Evolutionary conservation across 1,140 invertebrate genomes (phyloP).

Genomic region (Drosophila bipectinata): DNA sequence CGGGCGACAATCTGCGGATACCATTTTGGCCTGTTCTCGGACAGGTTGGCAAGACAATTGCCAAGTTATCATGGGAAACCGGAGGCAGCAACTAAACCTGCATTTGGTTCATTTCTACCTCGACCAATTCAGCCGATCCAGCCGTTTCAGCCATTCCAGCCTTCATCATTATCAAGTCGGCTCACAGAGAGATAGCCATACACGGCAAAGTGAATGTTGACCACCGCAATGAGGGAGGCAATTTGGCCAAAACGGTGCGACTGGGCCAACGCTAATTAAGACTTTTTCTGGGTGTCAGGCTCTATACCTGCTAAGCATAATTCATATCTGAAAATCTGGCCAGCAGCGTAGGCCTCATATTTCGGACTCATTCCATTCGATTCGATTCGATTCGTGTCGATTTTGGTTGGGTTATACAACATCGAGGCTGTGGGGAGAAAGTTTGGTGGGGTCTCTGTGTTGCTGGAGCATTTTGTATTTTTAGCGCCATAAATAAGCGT

Average conservation of each 20-base stretch:
- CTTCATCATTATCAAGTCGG: constrained; percentile 73
- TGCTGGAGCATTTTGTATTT: constrained; percentile 50
- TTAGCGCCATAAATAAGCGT: constrained; percentile 79
- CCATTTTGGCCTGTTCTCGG: constrained; percentile 68
- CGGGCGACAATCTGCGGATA: constrained; percentile 39
- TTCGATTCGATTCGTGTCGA: constrained; percentile 14
- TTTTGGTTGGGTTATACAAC: constrained; percentile 55
- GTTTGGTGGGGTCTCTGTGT: constrained; percentile 40
- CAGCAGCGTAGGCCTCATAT: constrained; percentile 30
- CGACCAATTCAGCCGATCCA: background rate
- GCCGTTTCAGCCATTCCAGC: constrained; percentile 45
- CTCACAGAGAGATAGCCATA: constrained; percentile 67
- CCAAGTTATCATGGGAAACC: constrained; percentile 72
- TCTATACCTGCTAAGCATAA: constrained; percentile 68
- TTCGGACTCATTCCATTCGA: constrained; percentile 7
- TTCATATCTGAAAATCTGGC: constrained; percentile 49
- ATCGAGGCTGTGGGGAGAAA: constrained; percentile 48
- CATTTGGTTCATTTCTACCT: constrained; percentile 41
- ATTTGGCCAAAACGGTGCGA: constrained; percentile 33
- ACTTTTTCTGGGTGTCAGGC: constrained; percentile 65
- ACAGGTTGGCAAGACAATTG: constrained; percentile 81
- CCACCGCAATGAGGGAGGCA: constrained; percentile 58
- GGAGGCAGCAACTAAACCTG: background rate
- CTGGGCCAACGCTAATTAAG: constrained; percentile 65
- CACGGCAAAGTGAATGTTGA: constrained; percentile 43